phyloP scores from a whole-genome alignment of 2,797 vertebrate species.

The Microctenopoma steveboyesi region DNA sequence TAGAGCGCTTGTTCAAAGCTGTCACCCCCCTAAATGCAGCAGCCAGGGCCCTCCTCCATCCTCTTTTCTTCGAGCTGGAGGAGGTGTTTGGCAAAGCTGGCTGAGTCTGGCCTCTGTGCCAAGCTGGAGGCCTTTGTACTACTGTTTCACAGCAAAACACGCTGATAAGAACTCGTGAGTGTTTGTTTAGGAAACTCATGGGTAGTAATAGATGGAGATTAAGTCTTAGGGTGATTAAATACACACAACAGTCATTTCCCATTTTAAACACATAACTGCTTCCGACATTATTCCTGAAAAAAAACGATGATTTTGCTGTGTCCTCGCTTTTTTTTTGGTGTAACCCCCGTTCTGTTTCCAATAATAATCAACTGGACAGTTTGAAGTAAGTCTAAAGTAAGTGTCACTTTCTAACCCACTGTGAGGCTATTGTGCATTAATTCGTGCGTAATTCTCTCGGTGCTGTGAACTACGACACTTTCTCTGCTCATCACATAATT shows the following conservation, averaged over 20 bases:
- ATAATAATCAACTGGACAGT: not conserved
- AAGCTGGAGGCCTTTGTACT: conserved; percentile 76
- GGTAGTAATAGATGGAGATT: conserved; percentile 44
- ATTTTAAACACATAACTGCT: conserved; percentile 23
- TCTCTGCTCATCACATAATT: conserved; percentile 55
- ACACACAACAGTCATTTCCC: conserved; percentile 25
- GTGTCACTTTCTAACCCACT: conserved; percentile 51
- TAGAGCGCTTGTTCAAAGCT: conserved; percentile 92
- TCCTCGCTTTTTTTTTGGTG: too few species aligned
- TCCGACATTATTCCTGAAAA: not conserved
- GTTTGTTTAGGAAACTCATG: conserved; percentile 73
- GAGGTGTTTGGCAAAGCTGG: conserved; percentile 77
- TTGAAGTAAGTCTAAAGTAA: conserved; percentile 16
- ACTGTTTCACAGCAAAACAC: conserved; percentile 71
- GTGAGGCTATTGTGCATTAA: conserved; percentile 53
- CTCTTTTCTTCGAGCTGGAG: conserved; percentile 69
- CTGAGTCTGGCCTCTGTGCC: conserved; percentile 67
- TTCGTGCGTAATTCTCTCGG: conserved; percentile 47
- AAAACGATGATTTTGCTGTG: not conserved
- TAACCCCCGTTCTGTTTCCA: too few species aligned
- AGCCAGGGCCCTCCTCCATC: conserved; percentile 69
- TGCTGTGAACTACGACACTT: conserved; percentile 47
- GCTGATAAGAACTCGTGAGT: conserved; percentile 68
- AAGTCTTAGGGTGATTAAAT: conserved; percentile 42
- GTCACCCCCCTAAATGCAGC: conserved; percentile 91